phyloP scores from a whole-genome alignment of 2,113 vertebrate genomes.

The Protobothrops mucrosquamatus region DNA sequence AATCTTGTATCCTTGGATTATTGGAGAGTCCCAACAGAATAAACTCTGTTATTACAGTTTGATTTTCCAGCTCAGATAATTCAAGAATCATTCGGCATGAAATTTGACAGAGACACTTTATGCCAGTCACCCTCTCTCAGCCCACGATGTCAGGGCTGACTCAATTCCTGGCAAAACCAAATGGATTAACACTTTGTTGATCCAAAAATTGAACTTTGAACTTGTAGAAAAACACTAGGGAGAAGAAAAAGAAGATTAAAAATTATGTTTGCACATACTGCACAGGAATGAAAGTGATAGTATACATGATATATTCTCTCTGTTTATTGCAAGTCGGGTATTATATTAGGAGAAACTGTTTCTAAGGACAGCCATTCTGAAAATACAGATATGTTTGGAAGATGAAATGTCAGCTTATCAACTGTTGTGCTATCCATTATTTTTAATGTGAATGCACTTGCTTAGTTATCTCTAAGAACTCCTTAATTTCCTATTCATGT shows the following conservation, averaged over 20 bases:
- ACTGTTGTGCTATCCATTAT: too few species aligned
- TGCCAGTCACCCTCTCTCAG: not conserved
- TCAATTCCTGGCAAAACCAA: not conserved
- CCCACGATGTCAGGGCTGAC: not conserved
- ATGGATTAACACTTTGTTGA: not conserved
- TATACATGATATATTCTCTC: not conserved
- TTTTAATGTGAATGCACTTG: too few species aligned
- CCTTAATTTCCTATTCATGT: too few species aligned
- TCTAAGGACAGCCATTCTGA: not conserved
- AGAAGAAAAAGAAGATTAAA: not conserved
- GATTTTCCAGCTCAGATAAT: not conserved
- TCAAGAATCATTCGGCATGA: not conserved
- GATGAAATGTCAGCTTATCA: not conserved
- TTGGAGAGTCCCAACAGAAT: conserved; percentile 18
- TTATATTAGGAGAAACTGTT: not conserved
- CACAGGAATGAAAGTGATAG: not conserved
- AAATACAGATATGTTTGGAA: not conserved
- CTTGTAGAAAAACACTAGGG: not conserved
- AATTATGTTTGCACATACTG: not conserved
- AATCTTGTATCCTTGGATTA: not conserved
- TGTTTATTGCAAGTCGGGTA: not conserved
- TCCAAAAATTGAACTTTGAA: not conserved
- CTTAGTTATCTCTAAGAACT: too few species aligned
- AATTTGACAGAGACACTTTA: not conserved
- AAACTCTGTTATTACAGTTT: not conserved